Percentiles rank a stretch among this genome's conserved stretches.
Evolutionary conservation across 1,140 invertebrate species (phyloP).

Genomic region (Temnothorax curvispinosus): DNA sequence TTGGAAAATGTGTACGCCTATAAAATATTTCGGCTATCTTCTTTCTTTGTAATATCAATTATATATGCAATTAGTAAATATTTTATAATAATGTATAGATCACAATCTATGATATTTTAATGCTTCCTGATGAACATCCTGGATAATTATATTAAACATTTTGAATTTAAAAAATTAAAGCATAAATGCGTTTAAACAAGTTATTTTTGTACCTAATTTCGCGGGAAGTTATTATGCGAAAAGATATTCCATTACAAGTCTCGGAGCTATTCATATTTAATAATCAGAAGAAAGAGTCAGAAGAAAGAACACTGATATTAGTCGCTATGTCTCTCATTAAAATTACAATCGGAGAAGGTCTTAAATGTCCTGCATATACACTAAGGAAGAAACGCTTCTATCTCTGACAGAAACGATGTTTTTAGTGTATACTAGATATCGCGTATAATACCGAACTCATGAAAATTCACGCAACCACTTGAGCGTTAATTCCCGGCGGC

Average conservation of each 20-base stretch:
- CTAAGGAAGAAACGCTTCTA: neutral
- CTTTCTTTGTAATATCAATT: neutral
- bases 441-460: conserved; percentile 13
- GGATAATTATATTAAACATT: neutral
- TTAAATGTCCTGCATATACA: neutral
- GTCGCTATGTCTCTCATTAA: neutral
- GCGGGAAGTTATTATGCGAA: neutral
- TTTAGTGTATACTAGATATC: neutral
- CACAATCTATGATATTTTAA: no score
- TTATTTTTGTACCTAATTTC: neutral
- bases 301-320: neutral
- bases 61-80: no score
- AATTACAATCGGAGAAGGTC: conserved; percentile 3
- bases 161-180: neutral
- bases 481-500: conserved; percentile 43
- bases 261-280: neutral
- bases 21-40: neutral
- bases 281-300: neutral
- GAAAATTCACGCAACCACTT: conserved; percentile 58
- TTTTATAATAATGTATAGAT: neutral
- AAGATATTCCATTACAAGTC: neutral
- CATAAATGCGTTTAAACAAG: neutral
- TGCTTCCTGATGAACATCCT: neutral
- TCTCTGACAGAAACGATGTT: conserved; percentile 1
- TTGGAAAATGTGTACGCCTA: neutral